phyloP scores from a whole-genome alignment of 2,113 vertebrate genomes.

The Sinocyclocheilus rhinocerous region DNA sequence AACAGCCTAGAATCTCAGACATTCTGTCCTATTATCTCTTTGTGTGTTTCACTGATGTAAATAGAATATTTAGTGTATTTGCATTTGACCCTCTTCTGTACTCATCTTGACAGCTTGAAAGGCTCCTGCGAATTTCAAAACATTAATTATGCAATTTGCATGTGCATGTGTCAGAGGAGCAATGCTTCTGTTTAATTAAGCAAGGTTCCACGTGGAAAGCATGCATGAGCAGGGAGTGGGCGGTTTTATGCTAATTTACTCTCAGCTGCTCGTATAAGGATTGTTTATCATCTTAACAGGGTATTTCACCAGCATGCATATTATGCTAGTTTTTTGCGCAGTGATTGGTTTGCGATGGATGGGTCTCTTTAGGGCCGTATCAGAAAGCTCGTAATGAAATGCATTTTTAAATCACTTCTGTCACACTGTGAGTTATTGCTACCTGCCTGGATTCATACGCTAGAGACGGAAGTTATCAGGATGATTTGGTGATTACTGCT shows the following conservation, averaged over 20 bases:
- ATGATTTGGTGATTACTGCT: conserved; percentile 1
- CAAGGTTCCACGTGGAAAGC: conserved; percentile 17
- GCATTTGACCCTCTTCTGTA: conserved; percentile 29
- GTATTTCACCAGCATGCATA: conserved; percentile 9
- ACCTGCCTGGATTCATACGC: neutral
- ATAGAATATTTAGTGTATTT: neutral
- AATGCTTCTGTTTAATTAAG: conserved; percentile 33
- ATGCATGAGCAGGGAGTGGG: conserved; percentile 13
- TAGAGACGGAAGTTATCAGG: conserved; percentile 22
- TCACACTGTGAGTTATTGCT: neutral
- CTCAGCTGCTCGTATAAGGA: conserved; percentile 3
- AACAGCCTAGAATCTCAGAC: neutral
- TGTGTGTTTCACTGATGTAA: neutral
- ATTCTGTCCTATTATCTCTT: neutral
- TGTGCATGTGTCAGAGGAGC: conserved; percentile 2
- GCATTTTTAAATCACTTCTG: conserved; percentile 14
- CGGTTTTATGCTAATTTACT: conserved; percentile 34
- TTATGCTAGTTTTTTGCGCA: neutral
- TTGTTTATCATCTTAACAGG: conserved; percentile 34
- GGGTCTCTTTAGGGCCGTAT: conserved; percentile 17
- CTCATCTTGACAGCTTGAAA: conserved; percentile 23
- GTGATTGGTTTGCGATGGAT: conserved; percentile 4
- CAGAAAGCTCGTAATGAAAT: conserved; percentile 15
- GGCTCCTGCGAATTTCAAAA: conserved; percentile 19
- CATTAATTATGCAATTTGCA: conserved; percentile 41